Evolutionary conservation across 2,888 invertebrate species (phyloP).

Genomic region (Heliconius erato): DNA sequence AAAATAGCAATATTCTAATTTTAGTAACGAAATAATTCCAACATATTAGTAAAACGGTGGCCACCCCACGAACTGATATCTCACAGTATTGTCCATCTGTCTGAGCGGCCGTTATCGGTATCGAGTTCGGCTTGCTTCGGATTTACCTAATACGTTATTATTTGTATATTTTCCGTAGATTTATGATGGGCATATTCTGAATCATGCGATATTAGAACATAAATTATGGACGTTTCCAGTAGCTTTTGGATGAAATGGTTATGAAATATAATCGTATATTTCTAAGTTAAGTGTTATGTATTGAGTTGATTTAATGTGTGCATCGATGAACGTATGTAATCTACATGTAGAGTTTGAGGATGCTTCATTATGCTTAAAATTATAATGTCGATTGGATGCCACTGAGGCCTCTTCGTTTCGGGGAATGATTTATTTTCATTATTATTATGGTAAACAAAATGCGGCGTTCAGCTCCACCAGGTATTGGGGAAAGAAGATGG

Average conservation of each 20-base stretch:
- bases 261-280: conserved; percentile 10
- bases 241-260: conserved; percentile 13
- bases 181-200: conserved; percentile 17
- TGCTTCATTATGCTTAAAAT: neutral
- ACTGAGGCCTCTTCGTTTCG: neutral
- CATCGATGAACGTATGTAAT: neutral
- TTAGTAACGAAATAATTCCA: neutral
- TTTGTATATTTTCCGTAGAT: conserved; percentile 41
- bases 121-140: conserved; percentile 52
- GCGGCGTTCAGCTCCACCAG: too few relatives aligned
- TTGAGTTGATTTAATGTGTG: neutral
- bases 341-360: too few relatives aligned
- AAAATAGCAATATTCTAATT: neutral
- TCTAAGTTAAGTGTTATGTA: conserved; percentile 16
- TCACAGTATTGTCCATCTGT: conserved; percentile 64
- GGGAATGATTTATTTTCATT: neutral
- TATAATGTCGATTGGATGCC: neutral
- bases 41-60: conserved; percentile 46
- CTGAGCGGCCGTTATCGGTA: conserved; percentile 56
- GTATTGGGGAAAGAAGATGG: too few relatives aligned
- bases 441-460: neutral
- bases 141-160: conserved; percentile 52
- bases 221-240: conserved; percentile 12
- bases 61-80: conserved; percentile 62
- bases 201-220: neutral